Conservation (phyloP, 1,140 invertebrate genomes). For the Sycophila sp. region DNA sequence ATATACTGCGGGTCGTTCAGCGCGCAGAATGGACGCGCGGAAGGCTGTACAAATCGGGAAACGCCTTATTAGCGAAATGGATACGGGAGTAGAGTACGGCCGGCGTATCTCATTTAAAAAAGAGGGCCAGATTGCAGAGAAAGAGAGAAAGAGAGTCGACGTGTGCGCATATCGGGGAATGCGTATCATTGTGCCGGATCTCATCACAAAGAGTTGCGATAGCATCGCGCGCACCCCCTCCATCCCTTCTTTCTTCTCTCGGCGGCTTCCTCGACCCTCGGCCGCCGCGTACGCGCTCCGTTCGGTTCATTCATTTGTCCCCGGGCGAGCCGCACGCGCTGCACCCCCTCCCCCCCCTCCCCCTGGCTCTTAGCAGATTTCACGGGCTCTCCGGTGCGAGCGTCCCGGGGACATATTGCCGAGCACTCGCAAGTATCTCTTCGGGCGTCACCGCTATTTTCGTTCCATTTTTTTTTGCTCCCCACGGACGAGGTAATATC, state of each 20-base stretch:
- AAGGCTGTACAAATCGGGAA: conserved; percentile 27
- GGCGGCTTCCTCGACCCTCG: background rate
- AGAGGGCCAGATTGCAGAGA: conserved; percentile 9
- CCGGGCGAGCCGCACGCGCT: background rate
- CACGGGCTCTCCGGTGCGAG: background rate
- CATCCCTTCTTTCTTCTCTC: conserved; percentile 38
- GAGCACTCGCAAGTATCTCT: background rate
- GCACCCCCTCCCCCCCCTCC: too few species aligned
- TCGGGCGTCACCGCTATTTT: background rate
- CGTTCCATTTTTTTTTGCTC: conserved; percentile 4
- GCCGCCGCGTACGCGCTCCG: background rate
- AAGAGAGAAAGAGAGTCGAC: conserved; percentile 32
- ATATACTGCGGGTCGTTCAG: too few species aligned
- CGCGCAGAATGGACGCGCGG: conserved; percentile 26
- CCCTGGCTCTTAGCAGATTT: conserved; percentile 36
- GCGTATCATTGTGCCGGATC: conserved; percentile 52
- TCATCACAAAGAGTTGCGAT: conserved; percentile 52
- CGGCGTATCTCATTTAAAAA: conserved; percentile 20
- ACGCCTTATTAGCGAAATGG: conserved; percentile 48
- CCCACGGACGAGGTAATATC: too few species aligned
- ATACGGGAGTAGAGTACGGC: conserved; percentile 11
- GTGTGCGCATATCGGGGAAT: conserved; percentile 39
- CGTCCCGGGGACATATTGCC: background rate
- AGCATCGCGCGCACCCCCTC: conserved; percentile 42
- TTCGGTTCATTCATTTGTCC: conserved; percentile 32